Conservation (phyloP, 2,113 vertebrate species). For the Ranitomeya variabilis region DNA sequence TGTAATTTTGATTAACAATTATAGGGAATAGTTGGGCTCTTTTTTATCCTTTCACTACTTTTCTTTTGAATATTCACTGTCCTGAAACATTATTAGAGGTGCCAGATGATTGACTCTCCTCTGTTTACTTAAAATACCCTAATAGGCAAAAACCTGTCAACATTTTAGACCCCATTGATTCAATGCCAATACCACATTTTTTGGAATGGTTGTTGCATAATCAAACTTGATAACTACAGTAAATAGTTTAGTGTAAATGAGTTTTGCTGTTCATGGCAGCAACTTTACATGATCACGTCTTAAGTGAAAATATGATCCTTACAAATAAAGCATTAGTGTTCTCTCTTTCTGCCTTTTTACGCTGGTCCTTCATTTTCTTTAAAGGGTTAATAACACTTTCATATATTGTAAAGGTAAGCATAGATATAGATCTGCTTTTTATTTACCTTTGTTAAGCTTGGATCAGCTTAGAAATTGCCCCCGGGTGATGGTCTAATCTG, state of each 20-base stretch:
- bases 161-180: not conserved
- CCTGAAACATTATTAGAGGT: not conserved
- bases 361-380: too few species aligned
- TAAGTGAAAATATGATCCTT: not conserved
- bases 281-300: not conserved
- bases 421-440: slow-evolving; percentile 29
- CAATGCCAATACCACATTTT: not conserved
- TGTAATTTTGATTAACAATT: too few species aligned
- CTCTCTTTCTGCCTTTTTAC: too few species aligned
- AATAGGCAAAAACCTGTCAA: too few species aligned
- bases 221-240: not conserved
- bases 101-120: not conserved
- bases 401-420: not conserved
- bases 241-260: not conserved
- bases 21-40: too few species aligned
- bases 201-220: too few species aligned
- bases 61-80: too few species aligned
- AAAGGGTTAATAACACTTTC: not conserved
- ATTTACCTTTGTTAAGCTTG: slow-evolving; percentile 28
- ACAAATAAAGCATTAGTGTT: not conserved
- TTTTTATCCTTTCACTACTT: too few species aligned
- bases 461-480: slow-evolving; percentile 12
- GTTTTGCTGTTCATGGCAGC: not conserved
- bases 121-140: not conserved
- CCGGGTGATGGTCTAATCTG: slow-evolving; percentile 30